A percentile compares a stretch with the other conserved stretches of the same genome.
Evolutionary conservation across 2,797 vertebrate genomes (phyloP).

Genomic region (Enteromius paludinosus): DNA sequence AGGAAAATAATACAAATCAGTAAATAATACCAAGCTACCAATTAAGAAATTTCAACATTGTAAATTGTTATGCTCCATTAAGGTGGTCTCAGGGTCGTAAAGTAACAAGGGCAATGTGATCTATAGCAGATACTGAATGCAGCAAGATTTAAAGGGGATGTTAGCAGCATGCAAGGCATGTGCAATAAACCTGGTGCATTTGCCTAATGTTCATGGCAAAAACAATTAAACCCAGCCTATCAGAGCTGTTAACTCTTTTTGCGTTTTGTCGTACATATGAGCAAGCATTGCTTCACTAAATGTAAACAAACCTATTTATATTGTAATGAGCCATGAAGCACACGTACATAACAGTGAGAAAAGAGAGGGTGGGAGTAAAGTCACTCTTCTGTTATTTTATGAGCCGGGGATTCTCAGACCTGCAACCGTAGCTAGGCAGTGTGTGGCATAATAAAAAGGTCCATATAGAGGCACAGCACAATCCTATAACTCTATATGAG

Average conservation of each 20-base stretch:
- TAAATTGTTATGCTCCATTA: constrained; percentile 58
- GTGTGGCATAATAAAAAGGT: constrained; percentile 46
- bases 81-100: constrained; percentile 46
- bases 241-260: constrained; percentile 50
- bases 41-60: constrained; percentile 32
- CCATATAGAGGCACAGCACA: constrained; percentile 12
- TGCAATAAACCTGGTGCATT: constrained; percentile 58
- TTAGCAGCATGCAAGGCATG: constrained; percentile 27
- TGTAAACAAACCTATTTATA: constrained; percentile 65
- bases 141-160: constrained; percentile 36
- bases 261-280: constrained; percentile 52
- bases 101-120: constrained; percentile 53
- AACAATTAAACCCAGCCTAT: constrained; percentile 61
- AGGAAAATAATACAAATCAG: not conserved
- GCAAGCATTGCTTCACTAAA: constrained; percentile 61
- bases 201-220: constrained; percentile 58
- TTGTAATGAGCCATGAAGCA: constrained; percentile 63
- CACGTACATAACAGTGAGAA: constrained; percentile 21
- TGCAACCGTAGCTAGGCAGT: constrained; percentile 17
- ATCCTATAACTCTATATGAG: constrained; percentile 37
- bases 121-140: constrained; percentile 47
- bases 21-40: constrained; percentile 3
- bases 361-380: constrained; percentile 30
- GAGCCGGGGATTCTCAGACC: constrained; percentile 30
- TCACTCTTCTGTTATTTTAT: constrained; percentile 43